Percentiles rank a stretch among this genome's conserved stretches.
These are phyloP conservation scores for Psophia crepitans DNA, from an alignment of 2,113 vertebrate species.

Conservation along the genomic window DNA sequence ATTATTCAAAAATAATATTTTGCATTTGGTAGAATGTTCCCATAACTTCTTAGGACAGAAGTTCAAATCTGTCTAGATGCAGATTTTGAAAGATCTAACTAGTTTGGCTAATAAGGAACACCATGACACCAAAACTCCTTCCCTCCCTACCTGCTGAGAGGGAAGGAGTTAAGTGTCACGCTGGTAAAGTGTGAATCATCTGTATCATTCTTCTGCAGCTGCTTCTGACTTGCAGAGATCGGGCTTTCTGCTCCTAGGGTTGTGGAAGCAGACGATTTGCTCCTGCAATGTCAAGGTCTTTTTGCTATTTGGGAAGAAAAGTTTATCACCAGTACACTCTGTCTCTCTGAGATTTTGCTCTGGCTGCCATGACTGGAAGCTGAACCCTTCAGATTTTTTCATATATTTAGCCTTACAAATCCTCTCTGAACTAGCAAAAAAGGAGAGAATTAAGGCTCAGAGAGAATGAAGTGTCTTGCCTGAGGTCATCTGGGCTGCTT, in stretches of 20 bases:
- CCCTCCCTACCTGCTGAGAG: not conserved
- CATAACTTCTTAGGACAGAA: not conserved
- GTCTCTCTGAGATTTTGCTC: not conserved
- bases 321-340: not conserved
- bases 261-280: not conserved
- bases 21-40: not conserved
- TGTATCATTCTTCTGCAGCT: not conserved
- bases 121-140: not conserved
- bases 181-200: not conserved
- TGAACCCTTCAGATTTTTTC: not conserved
- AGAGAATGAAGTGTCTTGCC: not conserved
- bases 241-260: not conserved
- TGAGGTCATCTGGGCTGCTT: not conserved
- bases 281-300: not conserved
- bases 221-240: not conserved
- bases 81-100: not conserved
- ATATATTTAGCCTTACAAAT: constrained; percentile 11
- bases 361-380: not conserved
- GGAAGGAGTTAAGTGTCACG: not conserved
- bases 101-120: not conserved
- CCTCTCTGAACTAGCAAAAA: constrained; percentile 8
- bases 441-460: not conserved
- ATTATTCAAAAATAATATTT: not conserved
- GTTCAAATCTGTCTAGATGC: not conserved
- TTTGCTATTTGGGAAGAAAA: not conserved